A percentile compares a stretch with the other conserved stretches of the same genome.
These are phyloP conservation scores for Henricia sp. DNA, from an alignment of 53 echinoderm and acorn worm genomes.

Conservation along the genomic window DNA sequence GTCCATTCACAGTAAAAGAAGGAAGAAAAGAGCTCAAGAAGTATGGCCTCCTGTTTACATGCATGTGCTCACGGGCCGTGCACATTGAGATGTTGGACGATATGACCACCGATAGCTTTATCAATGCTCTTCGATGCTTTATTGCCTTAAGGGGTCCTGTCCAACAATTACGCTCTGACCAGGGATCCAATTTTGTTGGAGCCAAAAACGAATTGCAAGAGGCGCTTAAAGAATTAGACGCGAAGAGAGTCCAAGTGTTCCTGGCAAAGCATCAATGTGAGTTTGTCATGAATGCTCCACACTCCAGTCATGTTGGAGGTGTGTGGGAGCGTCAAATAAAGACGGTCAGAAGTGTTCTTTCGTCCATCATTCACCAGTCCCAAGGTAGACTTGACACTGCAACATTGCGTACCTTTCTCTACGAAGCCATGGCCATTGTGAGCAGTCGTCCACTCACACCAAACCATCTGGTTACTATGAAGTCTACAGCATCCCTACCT, in stretches of 20 bases:
- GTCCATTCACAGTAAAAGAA: slow-evolving; percentile 26
- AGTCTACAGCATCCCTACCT: neutral
- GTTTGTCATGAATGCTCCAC: slow-evolving; percentile 54
- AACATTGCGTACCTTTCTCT: slow-evolving; percentile 64
- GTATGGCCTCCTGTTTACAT: slow-evolving; percentile 21
- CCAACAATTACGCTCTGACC: slow-evolving; percentile 22
- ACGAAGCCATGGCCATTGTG: slow-evolving; percentile 66
- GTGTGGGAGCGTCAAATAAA: slow-evolving; percentile 75
- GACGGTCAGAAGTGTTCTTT: slow-evolving; percentile 61
- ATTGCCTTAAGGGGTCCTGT: slow-evolving; percentile 29
- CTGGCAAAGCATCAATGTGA: slow-evolving; percentile 49
- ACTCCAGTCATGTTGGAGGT: slow-evolving; percentile 72
- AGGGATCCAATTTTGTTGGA: slow-evolving; percentile 53
- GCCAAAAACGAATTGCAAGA: slow-evolving; percentile 29
- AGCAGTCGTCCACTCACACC: slow-evolving; percentile 65
- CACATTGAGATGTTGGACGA: slow-evolving; percentile 16
- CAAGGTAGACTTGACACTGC: slow-evolving; percentile 63
- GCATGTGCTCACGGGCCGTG: slow-evolving; percentile 5
- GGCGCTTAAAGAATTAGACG: slow-evolving; percentile 39
- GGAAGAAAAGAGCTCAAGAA: slow-evolving; percentile 2
- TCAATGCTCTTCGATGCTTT: slow-evolving; percentile 27
- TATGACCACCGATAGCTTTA: slow-evolving; percentile 17
- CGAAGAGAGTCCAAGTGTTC: slow-evolving; percentile 22
- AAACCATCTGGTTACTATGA: slow-evolving; percentile 21
- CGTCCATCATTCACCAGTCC: slow-evolving; percentile 45